Evolutionary conservation across 2,113 vertebrate genomes (phyloP), one percentile per base, ranked within the genome.

Genomic region (Ancistrus triradiatus): DNA sequence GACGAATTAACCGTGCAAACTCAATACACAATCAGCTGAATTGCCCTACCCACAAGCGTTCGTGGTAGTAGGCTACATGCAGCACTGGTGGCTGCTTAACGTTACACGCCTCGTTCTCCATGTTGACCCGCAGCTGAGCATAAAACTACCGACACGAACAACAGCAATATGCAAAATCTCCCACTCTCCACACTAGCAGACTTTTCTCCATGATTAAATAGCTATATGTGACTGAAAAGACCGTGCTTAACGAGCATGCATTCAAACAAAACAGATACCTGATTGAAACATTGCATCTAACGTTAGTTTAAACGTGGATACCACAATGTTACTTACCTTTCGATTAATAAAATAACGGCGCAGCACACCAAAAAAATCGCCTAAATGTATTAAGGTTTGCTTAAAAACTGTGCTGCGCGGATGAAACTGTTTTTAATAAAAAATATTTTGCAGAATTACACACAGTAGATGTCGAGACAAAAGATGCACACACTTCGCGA

Each of bases 401-500:
- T 17, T 13, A 18, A 40, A 59, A 66, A 19, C 11, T 3, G 46
- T 13, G 2, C 0, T 31, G 6, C 2, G 11, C 2, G 1, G 48
- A 15, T 6, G 24, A 2, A 44, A 44, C 31, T 15, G 17, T 4
- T 55, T 46, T 35, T 14, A 24, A 35, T 22, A 33, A 55, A 38
- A 11, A 5, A 7, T n/a, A n/a, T 66, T 50, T 52, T 27, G 8
- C 21, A 13, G 35, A 47, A 24, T 24, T 25, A 53, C 4, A 28
- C 6, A 22, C 31, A 28, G 50, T 56, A 15, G 38, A 37, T 43
- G 56, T 18, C 2, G 55, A 65, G 71, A 71, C 74, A 77, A 77
- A 77, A 77, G 74, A 31, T 59, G 42, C 19, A 55, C 27, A 48
- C 49, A 19, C 37, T 27, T 37, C 52, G 80, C 81, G 79, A 83